Percentiles rank a stretch among this genome's conserved stretches.
Evolutionary conservation across 2,888 invertebrate genomes (phyloP).

Genomic region (Aphodius sticticus): DNA sequence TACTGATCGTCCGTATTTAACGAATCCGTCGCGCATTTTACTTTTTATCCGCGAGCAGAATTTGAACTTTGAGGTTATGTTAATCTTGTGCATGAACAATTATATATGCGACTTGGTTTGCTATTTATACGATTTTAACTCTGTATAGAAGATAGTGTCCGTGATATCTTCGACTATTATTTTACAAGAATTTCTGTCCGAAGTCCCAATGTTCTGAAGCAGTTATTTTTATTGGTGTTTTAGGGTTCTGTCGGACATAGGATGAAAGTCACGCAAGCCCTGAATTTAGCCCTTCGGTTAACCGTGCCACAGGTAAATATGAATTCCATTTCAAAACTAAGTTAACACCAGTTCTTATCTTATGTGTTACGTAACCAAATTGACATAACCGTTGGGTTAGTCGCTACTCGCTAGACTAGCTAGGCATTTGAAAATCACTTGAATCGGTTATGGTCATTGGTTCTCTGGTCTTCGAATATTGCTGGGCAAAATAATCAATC

Average conservation of each 20-base stretch:
- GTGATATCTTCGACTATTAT: background rate
- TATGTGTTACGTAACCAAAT: background rate
- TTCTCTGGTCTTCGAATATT: too few relatives aligned
- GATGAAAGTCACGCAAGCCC: constrained; percentile 49
- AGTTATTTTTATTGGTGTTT: constrained; percentile 20
- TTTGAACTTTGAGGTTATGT: constrained; percentile 4
- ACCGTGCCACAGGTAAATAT: constrained; percentile 48
- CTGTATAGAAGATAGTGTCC: background rate
- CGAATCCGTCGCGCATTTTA: background rate
- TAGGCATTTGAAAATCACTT: too few relatives aligned
- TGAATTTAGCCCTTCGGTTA: constrained; percentile 47
- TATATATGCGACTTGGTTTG: background rate
- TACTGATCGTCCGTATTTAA: background rate
- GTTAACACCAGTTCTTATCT: constrained; percentile 24
- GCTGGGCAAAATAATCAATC: too few relatives aligned
- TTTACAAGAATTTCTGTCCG: background rate
- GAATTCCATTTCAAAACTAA: background rate
- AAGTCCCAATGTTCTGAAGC: background rate
- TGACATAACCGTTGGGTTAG: background rate
- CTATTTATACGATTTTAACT: background rate
- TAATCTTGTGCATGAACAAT: background rate
- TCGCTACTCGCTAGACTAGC: too few relatives aligned
- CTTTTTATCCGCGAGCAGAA: background rate
- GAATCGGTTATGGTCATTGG: too few relatives aligned
- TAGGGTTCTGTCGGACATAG: constrained; percentile 36